Conservation (phyloP, 1,140 invertebrate species). For the Trichonephila clavipes region DNA sequence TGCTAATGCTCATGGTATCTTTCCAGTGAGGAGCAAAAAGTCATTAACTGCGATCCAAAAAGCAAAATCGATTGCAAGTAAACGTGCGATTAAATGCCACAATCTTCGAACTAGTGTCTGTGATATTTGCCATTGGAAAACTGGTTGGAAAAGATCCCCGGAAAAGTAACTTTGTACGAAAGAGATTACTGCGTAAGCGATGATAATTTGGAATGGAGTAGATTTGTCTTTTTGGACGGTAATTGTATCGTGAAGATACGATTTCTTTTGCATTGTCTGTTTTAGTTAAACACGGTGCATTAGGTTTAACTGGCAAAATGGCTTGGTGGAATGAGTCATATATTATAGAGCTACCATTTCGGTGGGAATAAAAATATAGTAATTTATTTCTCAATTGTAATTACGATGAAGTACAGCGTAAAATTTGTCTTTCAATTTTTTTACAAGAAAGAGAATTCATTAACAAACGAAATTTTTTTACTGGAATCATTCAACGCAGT, state of each 20-base stretch:
- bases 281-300: not conserved
- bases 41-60: conserved; percentile 50
- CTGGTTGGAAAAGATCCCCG: not conserved
- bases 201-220: conserved; percentile 6
- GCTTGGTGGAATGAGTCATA: too few species aligned
- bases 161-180: not conserved
- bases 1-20: conserved; percentile 36
- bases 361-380: too few species aligned
- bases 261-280: not conserved
- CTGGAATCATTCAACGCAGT: too few species aligned
- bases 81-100: conserved; percentile 53
- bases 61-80: conserved; percentile 55
- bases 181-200: not conserved
- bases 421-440: too few species aligned
- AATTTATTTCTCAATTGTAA: too few species aligned
- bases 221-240: conserved; percentile 10
- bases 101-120: conserved; percentile 48
- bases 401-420: too few species aligned
- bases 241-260: not conserved
- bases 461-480: too few species aligned
- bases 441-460: too few species aligned
- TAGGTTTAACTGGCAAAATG: too few species aligned
- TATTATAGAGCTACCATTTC: too few species aligned
- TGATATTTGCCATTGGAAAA: conserved; percentile 26
- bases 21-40: conserved; percentile 29